Evolutionary conservation across 1,140 invertebrate genomes (phyloP).

Genomic region (Portunus trituberculatus): DNA sequence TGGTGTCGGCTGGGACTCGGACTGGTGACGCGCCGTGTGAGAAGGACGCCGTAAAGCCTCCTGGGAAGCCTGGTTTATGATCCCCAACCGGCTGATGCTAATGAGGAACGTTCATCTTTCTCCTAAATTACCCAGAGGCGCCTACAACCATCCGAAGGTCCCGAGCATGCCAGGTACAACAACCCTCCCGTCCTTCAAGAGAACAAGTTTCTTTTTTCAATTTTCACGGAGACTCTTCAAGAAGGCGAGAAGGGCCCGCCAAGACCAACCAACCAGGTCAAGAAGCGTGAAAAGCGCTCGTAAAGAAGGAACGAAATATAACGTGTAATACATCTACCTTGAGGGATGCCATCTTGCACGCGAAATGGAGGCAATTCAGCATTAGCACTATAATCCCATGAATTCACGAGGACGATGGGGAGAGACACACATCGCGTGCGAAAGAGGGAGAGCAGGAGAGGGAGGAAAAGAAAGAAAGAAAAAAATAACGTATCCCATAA

Average conservation of each 20-base stretch:
- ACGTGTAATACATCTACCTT: not conserved
- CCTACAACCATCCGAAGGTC: slow-evolving; percentile 6
- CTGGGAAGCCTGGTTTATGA: slow-evolving; percentile 23
- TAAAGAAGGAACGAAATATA: not conserved
- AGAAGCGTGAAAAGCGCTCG: not conserved
- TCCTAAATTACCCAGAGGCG: slow-evolving; percentile 44
- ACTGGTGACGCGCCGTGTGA: not conserved
- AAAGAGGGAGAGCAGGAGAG: not conserved
- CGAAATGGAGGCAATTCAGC: too few species aligned
- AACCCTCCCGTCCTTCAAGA: not conserved
- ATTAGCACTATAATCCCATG: not conserved
- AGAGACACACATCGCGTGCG: not conserved
- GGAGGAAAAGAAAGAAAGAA: not conserved
- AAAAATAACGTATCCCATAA: not conserved
- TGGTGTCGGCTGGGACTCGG: not conserved
- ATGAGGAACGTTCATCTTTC: slow-evolving; percentile 36
- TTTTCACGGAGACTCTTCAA: not conserved
- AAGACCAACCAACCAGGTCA: not conserved
- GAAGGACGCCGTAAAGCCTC: not conserved
- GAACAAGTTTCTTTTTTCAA: slow-evolving; percentile 9
- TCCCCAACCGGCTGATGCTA: slow-evolving; percentile 29
- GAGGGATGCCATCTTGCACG: not conserved
- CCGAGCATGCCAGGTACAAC: not conserved
- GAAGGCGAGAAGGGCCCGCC: not conserved
- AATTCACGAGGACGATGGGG: not conserved